phyloP scores from a whole-genome alignment of 2,113 vertebrate species.

The Xenopus laevis region DNA sequence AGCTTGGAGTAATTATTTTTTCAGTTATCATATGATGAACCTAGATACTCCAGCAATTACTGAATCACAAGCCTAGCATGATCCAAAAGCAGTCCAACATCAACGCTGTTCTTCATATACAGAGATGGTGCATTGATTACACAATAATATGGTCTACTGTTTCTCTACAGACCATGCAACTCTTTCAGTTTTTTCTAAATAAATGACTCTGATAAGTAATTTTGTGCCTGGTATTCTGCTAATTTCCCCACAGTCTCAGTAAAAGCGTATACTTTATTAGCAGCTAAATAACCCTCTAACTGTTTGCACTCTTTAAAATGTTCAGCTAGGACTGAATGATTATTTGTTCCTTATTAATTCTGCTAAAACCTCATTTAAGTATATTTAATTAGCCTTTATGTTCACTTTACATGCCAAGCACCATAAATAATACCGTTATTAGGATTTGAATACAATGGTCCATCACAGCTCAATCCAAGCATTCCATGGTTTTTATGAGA shows the following conservation, averaged over 20 bases:
- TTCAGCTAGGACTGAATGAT: slow-evolving; percentile 32
- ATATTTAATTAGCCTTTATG: slow-evolving; percentile 43
- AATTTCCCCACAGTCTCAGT: slow-evolving; percentile 9
- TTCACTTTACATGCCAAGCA: slow-evolving; percentile 31
- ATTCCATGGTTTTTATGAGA: slow-evolving; percentile 31
- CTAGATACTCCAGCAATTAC: no score
- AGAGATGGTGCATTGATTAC: no score
- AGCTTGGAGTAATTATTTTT: no score
- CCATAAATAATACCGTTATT: slow-evolving; percentile 44
- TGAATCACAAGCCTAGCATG: no score
- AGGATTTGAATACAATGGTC: slow-evolving; percentile 38
- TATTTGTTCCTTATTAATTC: slow-evolving; percentile 40
- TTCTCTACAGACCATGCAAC: no score
- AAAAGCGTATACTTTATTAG: slow-evolving; percentile 27
- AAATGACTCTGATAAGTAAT: neutral
- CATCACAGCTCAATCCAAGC: slow-evolving; percentile 34
- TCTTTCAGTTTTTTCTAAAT: neutral
- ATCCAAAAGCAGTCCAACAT: no score
- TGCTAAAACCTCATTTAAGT: slow-evolving; percentile 36
- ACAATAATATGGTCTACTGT: neutral
- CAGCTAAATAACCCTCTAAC: slow-evolving; percentile 18
- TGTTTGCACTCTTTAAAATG: slow-evolving; percentile 26
- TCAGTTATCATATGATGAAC: no score
- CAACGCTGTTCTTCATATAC: no score
- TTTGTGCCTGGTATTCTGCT: neutral